Evolutionary conservation across 1,140 invertebrate species (phyloP).

Genomic region (Epicauta chinensis): DNA sequence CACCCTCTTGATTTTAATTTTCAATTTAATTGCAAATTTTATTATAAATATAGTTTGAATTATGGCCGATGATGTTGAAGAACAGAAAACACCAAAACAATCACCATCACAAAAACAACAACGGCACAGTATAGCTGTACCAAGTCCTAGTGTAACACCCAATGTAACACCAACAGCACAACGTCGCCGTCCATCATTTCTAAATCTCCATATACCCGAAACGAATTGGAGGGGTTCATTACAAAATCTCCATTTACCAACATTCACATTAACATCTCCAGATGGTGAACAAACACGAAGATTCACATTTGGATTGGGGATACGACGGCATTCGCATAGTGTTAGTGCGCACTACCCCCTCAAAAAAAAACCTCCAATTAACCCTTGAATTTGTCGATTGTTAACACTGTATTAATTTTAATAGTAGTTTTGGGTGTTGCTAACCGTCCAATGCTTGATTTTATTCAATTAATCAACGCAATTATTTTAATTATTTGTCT

Average conservation of each 20-base stretch:
- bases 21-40: no score
- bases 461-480: neutral
- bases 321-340: slow-evolving; percentile 50
- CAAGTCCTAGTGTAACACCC: slow-evolving; percentile 2
- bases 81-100: no score
- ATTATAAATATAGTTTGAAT: neutral
- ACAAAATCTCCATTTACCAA: slow-evolving; percentile 47
- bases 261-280: slow-evolving; percentile 46
- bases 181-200: slow-evolving; percentile 40
- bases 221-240: slow-evolving; percentile 35
- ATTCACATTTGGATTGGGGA: slow-evolving; percentile 47
- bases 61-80: neutral
- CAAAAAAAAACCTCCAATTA: no score
- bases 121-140: slow-evolving; percentile 31
- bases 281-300: slow-evolving; percentile 40
- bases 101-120: neutral
- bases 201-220: slow-evolving; percentile 45
- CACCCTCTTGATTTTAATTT: no score
- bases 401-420: neutral
- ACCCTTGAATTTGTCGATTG: neutral
- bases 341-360: slow-evolving; percentile 42
- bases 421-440: neutral
- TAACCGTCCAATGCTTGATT: neutral
- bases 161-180: neutral
- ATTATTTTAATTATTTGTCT: neutral